Evolutionary conservation across 2,888 invertebrate species (phyloP), one percentile per base, ranked within the genome.

Genomic region (Leptinotarsa tumamoca): DNA sequence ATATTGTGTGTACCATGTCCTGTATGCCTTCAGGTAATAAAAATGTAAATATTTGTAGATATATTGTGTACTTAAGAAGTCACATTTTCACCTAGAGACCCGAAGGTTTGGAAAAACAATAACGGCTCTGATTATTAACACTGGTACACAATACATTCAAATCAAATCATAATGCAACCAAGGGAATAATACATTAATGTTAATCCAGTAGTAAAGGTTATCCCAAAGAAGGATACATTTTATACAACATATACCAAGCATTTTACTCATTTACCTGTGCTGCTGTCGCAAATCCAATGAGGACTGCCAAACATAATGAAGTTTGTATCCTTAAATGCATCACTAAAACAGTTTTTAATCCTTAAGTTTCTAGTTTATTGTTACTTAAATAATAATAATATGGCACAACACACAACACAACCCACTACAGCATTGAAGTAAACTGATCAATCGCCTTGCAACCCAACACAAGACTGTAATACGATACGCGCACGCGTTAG

Each of bases 321-420:
- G 92, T 90, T 89, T 91, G 92, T 93, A 93, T 93, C 93, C 93
- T 92, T 89, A 92, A 93, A 92, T 93, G 91, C 94, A 94, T 94
- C 91, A 92, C 92, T 86, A 87, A 83, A 90, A 91, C 89, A 90
- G 84, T 86, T 85, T 84, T 81, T 84, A 78, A 76, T 76, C 77
- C 77, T 80, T 84, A 83, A 85, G 84, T 85, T 86, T 83, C 84
- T 83, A 80, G 83, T 85, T 85, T 83, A 80, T 84, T 81, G 81
- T 83, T 82, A 82, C 81, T 85, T 83, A 82, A 81, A 83, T 84
- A 86, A 85, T 84, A 83, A 84, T 84, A 85, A 86, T 86, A 85
- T 86, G 87, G 87, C 88, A 87, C 87, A 84, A 86, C 85, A 86
- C 84, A 83, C 84, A 83, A 85, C 86, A 82, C 83, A 84, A 84